phyloP scores from a whole-genome alignment of 92 coral and sea anemone genomes.

The Heliopora coerulea region DNA sequence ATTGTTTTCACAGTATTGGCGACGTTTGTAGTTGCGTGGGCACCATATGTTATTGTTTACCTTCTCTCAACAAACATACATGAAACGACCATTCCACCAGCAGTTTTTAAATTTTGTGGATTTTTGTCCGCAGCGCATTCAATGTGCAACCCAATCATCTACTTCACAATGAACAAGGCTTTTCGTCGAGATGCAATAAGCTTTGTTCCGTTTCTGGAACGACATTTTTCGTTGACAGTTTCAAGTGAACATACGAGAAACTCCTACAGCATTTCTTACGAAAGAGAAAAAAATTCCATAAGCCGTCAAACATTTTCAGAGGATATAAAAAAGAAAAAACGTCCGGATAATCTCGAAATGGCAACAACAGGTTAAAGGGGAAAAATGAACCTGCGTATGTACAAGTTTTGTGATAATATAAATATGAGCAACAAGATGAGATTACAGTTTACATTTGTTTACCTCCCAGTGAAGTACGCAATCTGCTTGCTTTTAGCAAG shows the following conservation, averaged over 20 bases:
- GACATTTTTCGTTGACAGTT: not conserved
- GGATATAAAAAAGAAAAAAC: not conserved
- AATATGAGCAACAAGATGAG: no score
- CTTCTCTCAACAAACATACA: conserved; percentile 48
- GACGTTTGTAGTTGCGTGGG: conserved; percentile 54
- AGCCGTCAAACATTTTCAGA: not conserved
- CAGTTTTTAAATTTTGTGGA: conserved; percentile 51
- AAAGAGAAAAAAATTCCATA: not conserved
- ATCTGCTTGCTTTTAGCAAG: no score
- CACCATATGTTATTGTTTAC: conserved; percentile 55
- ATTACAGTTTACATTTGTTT: no score
- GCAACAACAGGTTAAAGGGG: not conserved
- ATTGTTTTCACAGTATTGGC: conserved; percentile 58
- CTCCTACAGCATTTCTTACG: not conserved
- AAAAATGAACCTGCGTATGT: no score
- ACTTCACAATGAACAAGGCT: conserved; percentile 51
- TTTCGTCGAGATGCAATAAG: conserved; percentile 43
- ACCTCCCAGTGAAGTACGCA: no score
- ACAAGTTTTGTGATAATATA: no score
- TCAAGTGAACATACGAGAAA: not conserved
- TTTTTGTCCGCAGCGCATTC: conserved; percentile 59
- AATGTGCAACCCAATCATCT: conserved; percentile 57
- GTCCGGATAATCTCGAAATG: not conserved
- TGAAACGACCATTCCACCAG: conserved; percentile 39
- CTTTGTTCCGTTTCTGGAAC: not conserved